These are phyloP conservation scores for Danaus chrysippus DNA, from an alignment of 2,888 invertebrate species.

Conservation along the genomic window DNA sequence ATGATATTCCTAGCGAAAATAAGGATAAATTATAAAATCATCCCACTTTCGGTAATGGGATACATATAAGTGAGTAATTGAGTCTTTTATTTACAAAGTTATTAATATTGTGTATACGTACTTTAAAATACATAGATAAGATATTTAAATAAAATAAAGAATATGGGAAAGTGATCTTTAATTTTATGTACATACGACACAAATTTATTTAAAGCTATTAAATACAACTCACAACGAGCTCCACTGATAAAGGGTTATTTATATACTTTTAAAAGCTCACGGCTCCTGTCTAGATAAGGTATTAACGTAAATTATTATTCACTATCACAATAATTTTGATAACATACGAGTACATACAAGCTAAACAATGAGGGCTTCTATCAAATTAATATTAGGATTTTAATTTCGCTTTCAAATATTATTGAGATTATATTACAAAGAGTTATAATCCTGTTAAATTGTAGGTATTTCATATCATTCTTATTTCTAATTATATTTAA, in stretches of 20 bases:
- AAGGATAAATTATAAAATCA: background rate
- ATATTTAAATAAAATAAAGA: no score
- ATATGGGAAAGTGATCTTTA: no score
- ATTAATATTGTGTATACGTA: no score
- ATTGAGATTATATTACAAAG: no score
- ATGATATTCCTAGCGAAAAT: background rate
- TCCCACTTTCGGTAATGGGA: no score
- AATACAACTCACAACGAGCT: constrained; percentile 39
- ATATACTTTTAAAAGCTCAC: constrained; percentile 52
- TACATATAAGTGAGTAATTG: no score
- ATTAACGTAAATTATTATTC: constrained; percentile 53
- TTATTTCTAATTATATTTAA: no score
- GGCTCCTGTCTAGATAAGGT: constrained; percentile 55
- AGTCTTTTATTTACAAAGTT: no score
- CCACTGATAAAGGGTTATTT: constrained; percentile 51
- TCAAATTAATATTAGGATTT: background rate
- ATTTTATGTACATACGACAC: constrained; percentile 15
- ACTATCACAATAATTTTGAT: constrained; percentile 36
- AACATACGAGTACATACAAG: constrained; percentile 24
- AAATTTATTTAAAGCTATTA: constrained; percentile 33
- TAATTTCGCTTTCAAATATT: no score
- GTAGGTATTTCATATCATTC: no score
- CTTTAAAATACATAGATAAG: no score
- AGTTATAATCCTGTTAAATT: no score
- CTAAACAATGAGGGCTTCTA: constrained; percentile 24